Evolutionary conservation across 2,888 invertebrate species (phyloP).

Genomic region (Rhingia campestris): DNA sequence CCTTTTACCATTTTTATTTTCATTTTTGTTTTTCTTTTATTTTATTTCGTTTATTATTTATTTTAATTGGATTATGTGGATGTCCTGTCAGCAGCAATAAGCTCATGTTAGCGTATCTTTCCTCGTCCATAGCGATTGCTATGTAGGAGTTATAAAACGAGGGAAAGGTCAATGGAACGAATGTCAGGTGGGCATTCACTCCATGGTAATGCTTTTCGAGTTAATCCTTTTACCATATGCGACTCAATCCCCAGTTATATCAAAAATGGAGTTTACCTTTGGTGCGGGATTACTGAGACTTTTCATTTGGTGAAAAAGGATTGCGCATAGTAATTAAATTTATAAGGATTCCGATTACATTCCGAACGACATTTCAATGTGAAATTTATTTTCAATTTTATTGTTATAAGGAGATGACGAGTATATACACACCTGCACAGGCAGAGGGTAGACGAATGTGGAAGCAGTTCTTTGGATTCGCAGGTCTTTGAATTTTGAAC

Average conservation of each 20-base stretch:
- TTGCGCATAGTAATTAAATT: conserved; percentile 64
- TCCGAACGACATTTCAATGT: conserved; percentile 27
- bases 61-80: conserved; percentile 67
- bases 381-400: conserved; percentile 16
- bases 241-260: conserved; percentile 47
- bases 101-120: conserved; percentile 17
- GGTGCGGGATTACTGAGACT: conserved; percentile 45
- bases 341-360: conserved; percentile 68
- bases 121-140: background rate
- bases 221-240: conserved; percentile 54
- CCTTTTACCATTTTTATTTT: conserved; percentile 14
- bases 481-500: background rate
- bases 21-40: background rate
- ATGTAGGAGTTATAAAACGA: conserved; percentile 1
- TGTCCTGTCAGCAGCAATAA: conserved; percentile 36
- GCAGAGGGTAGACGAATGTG: conserved; percentile 1
- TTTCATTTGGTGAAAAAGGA: conserved; percentile 33
- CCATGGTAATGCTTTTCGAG: conserved; percentile 32
- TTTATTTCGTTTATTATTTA: conserved; percentile 45
- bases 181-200: conserved; percentile 27
- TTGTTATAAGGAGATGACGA: background rate
- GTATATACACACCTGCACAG: background rate
- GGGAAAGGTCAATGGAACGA: conserved; percentile 53
- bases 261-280: conserved; percentile 57
- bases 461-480: conserved; percentile 60